Evolutionary conservation across 2,113 vertebrate genomes (phyloP), one percentile per base, ranked within the genome.

Genomic region (Trichechus manatus): DNA sequence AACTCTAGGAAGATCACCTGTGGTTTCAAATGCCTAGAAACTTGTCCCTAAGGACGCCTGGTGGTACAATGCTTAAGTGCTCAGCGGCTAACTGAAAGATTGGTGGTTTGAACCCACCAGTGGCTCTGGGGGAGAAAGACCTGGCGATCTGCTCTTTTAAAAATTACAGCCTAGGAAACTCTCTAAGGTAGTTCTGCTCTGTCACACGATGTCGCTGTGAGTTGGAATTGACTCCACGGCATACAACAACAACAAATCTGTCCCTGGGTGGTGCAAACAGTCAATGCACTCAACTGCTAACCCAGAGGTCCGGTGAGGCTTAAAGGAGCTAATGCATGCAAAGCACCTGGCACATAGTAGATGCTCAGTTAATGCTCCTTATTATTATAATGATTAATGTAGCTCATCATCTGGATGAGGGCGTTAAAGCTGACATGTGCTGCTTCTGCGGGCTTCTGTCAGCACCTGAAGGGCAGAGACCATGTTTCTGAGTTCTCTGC

Each of bases 371-470:
- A 53, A 53, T 13, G 13, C 33, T 39, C 6, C 68, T 39, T 72
- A 59, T 27, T 42, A 36, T 42, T 36, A 5, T 3, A 33, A 27
- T 1, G 2, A 39, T 7, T 33, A 1, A 1, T 2, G 79, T 3
- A 2, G 19, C 59, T 47, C 78, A 4, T 64, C 56, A 9, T 2
- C 0, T 23, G 47, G 20, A 39, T 20, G 66, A 1, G 17, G 31
- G 23, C 44, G 25, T 25, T 25, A 23, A 22, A 33, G 23, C 33
- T 44, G 50, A 63, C 1, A 4, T 20, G 11, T 47, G 80, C 59
- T 42, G 80, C 10, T 5, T 72, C 56, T 44, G 0, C 2, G 68
- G 59, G 59, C 53, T 87, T 56, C 70, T 10, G 2, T 1, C n/a
- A 77, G 74, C 5, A 19, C 56, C 66, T 2, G 20, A 59, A n/a